Evolutionary conservation across 2,888 invertebrate genomes (phyloP), one percentile per base, ranked within the genome.

Genomic region (Aphrophora alni): DNA sequence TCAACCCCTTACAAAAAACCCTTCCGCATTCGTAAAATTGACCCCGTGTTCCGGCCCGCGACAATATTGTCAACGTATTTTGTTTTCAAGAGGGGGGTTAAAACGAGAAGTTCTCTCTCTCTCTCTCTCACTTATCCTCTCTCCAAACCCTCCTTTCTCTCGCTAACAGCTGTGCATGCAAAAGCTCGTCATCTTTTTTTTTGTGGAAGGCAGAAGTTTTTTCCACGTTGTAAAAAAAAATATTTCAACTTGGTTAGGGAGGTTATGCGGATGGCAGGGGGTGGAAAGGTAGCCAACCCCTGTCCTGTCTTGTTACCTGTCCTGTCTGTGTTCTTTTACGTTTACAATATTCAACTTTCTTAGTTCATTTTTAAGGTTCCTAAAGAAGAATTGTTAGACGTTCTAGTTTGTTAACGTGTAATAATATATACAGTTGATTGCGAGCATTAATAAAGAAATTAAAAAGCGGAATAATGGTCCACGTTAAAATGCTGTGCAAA

Each of bases 61-160:
- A 59, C 59, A 59, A 59, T 59, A 59, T 59, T 59, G 59, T 59
- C 59, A 59, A 59, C 59, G 59, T 59, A 59, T 59, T 59, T 59
- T 59, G 59, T n/a, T n/a, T 59, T n/a, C 21, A 8, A 21, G 59
- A 21, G 59, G 1, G 21, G n/a, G 59, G 59, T 5, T 21, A n/a
- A n/a, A n/a, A n/a, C n/a, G n/a, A 8, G 33, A 33, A 33, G 33
- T 33, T n/a, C n/a, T n/a, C n/a, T n/a, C n/a, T n/a, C n/a, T n/a
- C n/a, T n/a, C n/a, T 33, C 33, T 33, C 33, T 33, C 33, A 5
- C 33, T 8, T 3, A 33, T 5, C 33, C 33, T 8, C 33, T 8
- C 33, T 33, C 33, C 33, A 33, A 33, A 4, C 2, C 14, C 10
- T 14, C 44, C 44, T 44, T 44, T 44, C 44, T 12, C 17, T 44